phyloP scores from a whole-genome alignment of 2,888 invertebrate genomes.

The Campoletis raptor region DNA sequence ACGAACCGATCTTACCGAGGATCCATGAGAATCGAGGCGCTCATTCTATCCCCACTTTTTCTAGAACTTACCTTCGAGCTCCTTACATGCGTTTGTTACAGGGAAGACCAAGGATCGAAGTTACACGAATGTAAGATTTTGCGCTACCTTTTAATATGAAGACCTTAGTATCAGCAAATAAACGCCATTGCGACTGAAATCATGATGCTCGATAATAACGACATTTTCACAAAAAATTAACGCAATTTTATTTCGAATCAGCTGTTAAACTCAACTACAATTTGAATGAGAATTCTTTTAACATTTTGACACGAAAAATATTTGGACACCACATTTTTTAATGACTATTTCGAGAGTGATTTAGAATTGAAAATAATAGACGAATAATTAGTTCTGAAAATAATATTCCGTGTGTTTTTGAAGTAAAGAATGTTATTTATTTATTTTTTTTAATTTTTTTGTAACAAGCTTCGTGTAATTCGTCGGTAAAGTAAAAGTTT shows the following conservation, averaged over 20 bases:
- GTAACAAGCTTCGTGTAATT: too few relatives aligned
- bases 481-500: too few relatives aligned
- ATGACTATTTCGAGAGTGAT: too few relatives aligned
- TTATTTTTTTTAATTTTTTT: too few relatives aligned
- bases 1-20: constrained; percentile 65
- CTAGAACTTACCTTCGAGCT: constrained; percentile 6
- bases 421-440: background rate
- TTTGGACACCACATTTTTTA: too few relatives aligned
- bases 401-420: background rate
- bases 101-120: constrained; percentile 4
- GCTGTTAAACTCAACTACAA: background rate
- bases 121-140: constrained; percentile 26
- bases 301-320: too few relatives aligned
- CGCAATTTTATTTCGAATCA: background rate
- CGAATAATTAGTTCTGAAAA: too few relatives aligned
- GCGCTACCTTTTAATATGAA: constrained; percentile 5
- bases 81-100: background rate
- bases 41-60: constrained; percentile 60
- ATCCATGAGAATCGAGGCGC: constrained; percentile 71
- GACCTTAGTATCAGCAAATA: background rate
- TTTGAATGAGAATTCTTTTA: too few relatives aligned
- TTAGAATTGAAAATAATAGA: too few relatives aligned
- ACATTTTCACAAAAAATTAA: background rate
- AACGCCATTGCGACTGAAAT: background rate
- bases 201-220: background rate